Conservation (phyloP, 2,888 invertebrate genomes). For the Lepidocyrtinus sp. region DNA sequence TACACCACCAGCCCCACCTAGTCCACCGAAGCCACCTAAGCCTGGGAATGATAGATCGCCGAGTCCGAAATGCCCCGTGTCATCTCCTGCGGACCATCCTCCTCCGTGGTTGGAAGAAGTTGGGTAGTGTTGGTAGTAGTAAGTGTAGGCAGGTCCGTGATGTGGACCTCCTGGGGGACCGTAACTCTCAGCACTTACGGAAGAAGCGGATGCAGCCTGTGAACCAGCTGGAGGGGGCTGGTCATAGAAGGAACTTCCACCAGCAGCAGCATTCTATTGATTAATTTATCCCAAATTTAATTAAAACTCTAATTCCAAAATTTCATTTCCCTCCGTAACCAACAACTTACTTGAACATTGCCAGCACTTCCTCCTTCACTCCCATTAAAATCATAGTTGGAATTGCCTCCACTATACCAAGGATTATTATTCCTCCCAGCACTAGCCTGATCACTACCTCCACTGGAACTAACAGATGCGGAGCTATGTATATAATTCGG, state of each 20-base stretch:
- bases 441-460: slow-evolving; percentile 15
- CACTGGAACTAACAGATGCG: slow-evolving; percentile 17
- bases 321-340: too few relatives aligned
- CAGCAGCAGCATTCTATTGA: too few relatives aligned
- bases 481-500: slow-evolving; percentile 23
- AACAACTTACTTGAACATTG: slow-evolving; percentile 3
- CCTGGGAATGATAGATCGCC: slow-evolving; percentile 12
- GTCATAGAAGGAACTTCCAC: not conserved
- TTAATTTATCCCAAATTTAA: too few relatives aligned
- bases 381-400: slow-evolving; percentile 28
- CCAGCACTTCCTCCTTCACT: not conserved
- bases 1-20: slow-evolving; percentile 27
- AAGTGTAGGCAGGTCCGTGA: slow-evolving; percentile 56
- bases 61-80: not conserved
- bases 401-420: slow-evolving; percentile 12
- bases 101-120: not conserved
- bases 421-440: slow-evolving; percentile 28
- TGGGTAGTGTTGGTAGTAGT: slow-evolving; percentile 67
- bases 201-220: not conserved
- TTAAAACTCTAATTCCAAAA: too few relatives aligned
- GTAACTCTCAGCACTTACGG: not conserved
- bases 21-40: not conserved
- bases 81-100: slow-evolving; percentile 31
- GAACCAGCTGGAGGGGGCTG: not conserved
- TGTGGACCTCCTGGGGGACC: not conserved